Evolutionary conservation across 2,888 invertebrate genomes (phyloP).

Genomic region (Limnephilus rhombicus): DNA sequence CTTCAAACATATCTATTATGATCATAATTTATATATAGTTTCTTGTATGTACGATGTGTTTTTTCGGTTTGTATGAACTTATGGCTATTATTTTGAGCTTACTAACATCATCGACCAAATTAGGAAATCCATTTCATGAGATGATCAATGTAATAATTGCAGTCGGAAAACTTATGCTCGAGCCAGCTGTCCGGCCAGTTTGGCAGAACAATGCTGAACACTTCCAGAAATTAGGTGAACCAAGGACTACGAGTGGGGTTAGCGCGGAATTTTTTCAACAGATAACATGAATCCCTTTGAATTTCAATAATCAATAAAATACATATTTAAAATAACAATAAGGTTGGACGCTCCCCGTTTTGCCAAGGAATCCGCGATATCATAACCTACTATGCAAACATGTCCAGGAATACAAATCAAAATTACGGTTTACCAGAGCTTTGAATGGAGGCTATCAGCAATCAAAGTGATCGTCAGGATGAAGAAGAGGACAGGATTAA

Average conservation of each 20-base stretch:
- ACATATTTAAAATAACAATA: too few species aligned
- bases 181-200: neutral
- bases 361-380: too few species aligned
- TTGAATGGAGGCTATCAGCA: too few species aligned
- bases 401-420: too few species aligned
- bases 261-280: too few species aligned
- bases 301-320: neutral
- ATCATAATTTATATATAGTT: neutral
- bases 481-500: too few species aligned
- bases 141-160: neutral
- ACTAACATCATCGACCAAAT: neutral
- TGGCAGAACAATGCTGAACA: neutral
- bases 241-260: neutral
- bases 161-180: neutral
- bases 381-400: too few species aligned
- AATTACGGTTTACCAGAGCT: too few species aligned
- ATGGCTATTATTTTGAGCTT: neutral
- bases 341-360: too few species aligned
- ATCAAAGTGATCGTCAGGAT: too few species aligned
- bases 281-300: neutral
- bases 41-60: neutral
- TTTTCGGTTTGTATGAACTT: neutral
- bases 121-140: neutral
- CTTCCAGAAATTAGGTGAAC: neutral
- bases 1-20: neutral